phyloP scores from a whole-genome alignment of 2,113 vertebrate species.

The Onychorhynchus coronatus region DNA sequence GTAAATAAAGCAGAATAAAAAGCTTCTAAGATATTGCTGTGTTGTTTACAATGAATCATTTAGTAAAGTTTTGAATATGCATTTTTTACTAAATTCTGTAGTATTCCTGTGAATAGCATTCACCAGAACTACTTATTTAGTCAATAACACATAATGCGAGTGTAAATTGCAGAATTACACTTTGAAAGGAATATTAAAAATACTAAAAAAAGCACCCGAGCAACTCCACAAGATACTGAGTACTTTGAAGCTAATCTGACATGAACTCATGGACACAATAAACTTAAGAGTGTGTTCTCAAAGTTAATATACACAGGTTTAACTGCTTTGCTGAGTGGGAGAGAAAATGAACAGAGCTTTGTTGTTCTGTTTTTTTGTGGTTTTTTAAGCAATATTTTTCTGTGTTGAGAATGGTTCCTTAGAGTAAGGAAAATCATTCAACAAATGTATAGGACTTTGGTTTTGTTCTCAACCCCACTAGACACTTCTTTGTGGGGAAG shows the following conservation, averaged over 20 bases:
- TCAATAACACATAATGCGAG: neutral
- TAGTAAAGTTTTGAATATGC: neutral
- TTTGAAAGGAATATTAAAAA: neutral
- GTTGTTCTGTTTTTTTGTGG: neutral
- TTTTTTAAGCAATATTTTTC: neutral
- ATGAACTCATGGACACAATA: neutral
- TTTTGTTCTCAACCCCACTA: neutral
- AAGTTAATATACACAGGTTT: neutral
- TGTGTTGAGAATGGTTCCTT: neutral
- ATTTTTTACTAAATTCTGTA: neutral
- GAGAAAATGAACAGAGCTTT: neutral
- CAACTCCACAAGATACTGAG: neutral
- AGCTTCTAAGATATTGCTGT: neutral
- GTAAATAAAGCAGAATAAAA: neutral
- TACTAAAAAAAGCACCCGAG: neutral
- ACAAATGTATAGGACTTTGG: neutral
- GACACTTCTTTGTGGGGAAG: neutral
- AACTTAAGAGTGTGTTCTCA: neutral
- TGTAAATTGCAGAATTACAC: neutral
- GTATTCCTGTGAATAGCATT: neutral
- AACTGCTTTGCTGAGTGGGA: neutral
- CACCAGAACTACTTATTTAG: neutral
- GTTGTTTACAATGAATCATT: neutral
- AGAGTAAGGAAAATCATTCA: neutral
- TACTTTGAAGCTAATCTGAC: neutral